These are phyloP conservation scores for Plecturocebus donacophilus DNA, from an alignment of 2,113 vertebrate genomes.

Conservation along the genomic window DNA sequence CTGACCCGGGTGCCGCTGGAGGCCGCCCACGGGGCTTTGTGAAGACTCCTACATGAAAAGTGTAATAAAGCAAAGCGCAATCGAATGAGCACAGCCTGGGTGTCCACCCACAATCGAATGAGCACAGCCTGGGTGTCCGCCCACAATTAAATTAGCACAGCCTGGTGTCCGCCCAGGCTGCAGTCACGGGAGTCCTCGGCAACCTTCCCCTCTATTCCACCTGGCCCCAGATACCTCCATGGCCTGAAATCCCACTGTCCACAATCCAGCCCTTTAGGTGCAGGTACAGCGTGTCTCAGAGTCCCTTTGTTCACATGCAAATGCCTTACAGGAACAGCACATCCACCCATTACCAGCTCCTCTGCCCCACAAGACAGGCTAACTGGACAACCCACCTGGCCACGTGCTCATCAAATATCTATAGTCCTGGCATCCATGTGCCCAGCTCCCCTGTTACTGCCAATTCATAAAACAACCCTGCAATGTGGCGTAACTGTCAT, in stretches of 20 bases:
- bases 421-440: accelerated
- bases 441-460: background rate
- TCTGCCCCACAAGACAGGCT: accelerated
- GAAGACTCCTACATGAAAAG: background rate
- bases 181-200: accelerated
- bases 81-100: too few species aligned
- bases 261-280: background rate
- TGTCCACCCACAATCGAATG: background rate
- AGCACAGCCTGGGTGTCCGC: background rate
- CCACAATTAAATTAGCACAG: too few species aligned
- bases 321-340: background rate
- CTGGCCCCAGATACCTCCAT: background rate
- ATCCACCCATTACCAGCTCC: background rate
- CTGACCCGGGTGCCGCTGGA: accelerated
- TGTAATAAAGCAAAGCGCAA: background rate
- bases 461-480: background rate
- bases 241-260: background rate
- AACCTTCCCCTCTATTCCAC: too few species aligned
- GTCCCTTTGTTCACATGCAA: background rate
- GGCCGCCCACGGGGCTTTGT: background rate
- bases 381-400: background rate
- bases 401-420: background rate
- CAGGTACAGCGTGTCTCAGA: background rate
- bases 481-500: accelerated
- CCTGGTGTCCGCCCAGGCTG: background rate